Base-by-base conservation (phyloP, 2,113 vertebrate genomes). In the Scytalopus superciliaris region DNA sequence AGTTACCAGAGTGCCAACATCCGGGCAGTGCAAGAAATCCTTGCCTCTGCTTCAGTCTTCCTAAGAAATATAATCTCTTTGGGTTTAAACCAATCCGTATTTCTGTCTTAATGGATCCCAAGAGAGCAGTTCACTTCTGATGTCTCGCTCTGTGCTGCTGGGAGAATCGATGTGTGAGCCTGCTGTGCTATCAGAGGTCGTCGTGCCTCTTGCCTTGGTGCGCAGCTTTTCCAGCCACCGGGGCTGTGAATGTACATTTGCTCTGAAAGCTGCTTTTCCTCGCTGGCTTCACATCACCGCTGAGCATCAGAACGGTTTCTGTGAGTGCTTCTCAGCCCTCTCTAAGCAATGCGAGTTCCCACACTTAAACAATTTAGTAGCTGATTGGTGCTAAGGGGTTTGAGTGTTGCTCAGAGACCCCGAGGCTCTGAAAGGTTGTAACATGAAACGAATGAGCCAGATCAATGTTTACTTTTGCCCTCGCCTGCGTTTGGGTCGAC, bases 351-450 rank as follows among this genome's bases (percentile, higher is more conserved):
- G 27, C 14, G 39, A 92, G 55, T 59, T 90, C 72, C 83, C 76
- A 44, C 59, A 57, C 49, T 90, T 90, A 67, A 88, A 87, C 82
- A 94, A 67, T 92, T 83, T 90, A 81, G 63, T 74, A n/a, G 76
- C 28, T 90, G 79, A 80, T 90, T 88, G 94, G 63, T 92, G 83
- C 68, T 77, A 84, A 50, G 0, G 1, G 59, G 56, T 68, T 83
- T 92, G 72, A 35, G 72, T 77, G 88, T 92, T 84, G 94, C 86
- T 90, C 83, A 60, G 95, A 92, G 88, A 73, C 87, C 55, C 33
- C 55, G 19, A 35, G 78, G 67, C 85, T 85, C 50, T 57, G 67
- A 13, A 70, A 82, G 53, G 35, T 6, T 84, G 60, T 92, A 73
- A 78, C 19, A 4, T 39, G 86, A 72, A 87, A 87, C 84, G 82